Evolutionary conservation across 2,888 invertebrate species (phyloP).

Genomic region (Lamellibrachia columna): DNA sequence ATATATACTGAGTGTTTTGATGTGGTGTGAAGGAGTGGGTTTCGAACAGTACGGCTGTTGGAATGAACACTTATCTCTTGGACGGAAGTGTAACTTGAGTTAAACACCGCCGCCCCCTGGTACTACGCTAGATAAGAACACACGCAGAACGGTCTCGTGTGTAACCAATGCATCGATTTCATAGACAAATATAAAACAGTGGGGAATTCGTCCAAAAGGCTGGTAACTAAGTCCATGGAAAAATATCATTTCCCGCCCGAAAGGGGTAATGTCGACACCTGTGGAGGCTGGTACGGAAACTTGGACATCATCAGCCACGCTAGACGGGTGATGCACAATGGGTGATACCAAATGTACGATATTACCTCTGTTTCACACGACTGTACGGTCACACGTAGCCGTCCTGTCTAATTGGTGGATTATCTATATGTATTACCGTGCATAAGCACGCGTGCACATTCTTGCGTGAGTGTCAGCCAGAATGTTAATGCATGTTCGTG

Average conservation of each 20-base stretch:
- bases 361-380: neutral
- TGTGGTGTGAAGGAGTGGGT: neutral
- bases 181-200: too few relatives aligned
- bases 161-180: too few relatives aligned
- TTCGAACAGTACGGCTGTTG: neutral
- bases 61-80: neutral
- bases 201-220: neutral
- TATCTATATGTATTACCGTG: neutral
- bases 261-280: neutral
- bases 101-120: neutral
- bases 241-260: neutral
- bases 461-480: too few relatives aligned
- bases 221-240: too few relatives aligned
- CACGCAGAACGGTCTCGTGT: too few relatives aligned
- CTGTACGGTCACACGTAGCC: neutral
- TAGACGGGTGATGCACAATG: too few relatives aligned
- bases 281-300: too few relatives aligned
- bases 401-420: neutral
- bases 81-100: neutral
- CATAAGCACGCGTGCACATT: neutral
- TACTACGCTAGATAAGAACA: too few relatives aligned
- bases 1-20: neutral
- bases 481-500: neutral
- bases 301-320: too few relatives aligned
- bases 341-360: neutral